Evolutionary conservation across 2,888 invertebrate species (phyloP).

Genomic region (Pyrrhia umbra): DNA sequence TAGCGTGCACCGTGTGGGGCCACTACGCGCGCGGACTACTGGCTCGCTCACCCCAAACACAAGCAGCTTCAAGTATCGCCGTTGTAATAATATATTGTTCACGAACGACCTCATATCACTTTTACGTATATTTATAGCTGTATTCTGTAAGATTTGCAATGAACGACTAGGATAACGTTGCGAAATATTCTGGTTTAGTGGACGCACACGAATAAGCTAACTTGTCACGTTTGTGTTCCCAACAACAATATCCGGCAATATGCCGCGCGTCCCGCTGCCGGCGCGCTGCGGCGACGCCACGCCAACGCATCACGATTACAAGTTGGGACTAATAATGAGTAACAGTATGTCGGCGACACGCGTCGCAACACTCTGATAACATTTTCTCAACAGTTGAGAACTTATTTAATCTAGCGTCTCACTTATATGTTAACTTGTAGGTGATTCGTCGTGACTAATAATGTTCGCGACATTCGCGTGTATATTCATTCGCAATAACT

Average conservation of each 20-base stretch:
- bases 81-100: too few species aligned
- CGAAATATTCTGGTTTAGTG: slow-evolving; percentile 8
- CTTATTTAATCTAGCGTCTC: background rate
- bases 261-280: background rate
- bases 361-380: background rate
- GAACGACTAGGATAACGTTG: too few species aligned
- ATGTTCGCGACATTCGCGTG: background rate
- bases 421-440: background rate
- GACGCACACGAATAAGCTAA: slow-evolving; percentile 28
- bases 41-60: background rate
- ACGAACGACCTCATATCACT: too few species aligned
- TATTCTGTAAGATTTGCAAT: too few species aligned
- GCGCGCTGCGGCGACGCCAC: background rate
- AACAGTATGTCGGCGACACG: background rate
- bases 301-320: slow-evolving; percentile 1
- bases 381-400: slow-evolving; percentile 1
- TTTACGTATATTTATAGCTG: too few species aligned
- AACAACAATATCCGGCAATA: slow-evolving; percentile 36
- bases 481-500: too few species aligned
- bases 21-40: slow-evolving; percentile 6
- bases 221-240: slow-evolving; percentile 38
- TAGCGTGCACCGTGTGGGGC: slow-evolving; percentile 11
- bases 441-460: background rate
- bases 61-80: too few species aligned
- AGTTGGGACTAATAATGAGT: slow-evolving; percentile 9